These are phyloP conservation scores for Neosilurus hyrtlii DNA, from an alignment of 2,797 vertebrate genomes.

Conservation along the genomic window DNA sequence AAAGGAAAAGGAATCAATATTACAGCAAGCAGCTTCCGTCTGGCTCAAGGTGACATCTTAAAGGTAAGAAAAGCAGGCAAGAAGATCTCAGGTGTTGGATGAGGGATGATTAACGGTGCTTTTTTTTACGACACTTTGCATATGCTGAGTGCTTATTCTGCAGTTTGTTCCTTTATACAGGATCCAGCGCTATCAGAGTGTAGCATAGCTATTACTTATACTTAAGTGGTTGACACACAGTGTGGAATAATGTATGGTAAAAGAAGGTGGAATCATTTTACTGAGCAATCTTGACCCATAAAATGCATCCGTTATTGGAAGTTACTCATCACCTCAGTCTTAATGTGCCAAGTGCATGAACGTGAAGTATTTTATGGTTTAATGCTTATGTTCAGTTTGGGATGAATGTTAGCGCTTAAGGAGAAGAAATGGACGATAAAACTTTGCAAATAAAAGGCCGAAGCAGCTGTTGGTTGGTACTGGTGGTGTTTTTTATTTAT, in stretches of 20 bases:
- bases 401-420: background rate
- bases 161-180: background rate
- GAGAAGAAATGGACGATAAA: background rate
- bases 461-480: background rate
- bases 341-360: background rate
- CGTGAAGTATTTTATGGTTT: background rate
- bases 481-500: background rate
- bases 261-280: background rate
- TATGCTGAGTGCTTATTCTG: constrained; percentile 1
- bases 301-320: background rate
- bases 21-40: constrained; percentile 87
- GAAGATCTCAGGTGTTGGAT: background rate
- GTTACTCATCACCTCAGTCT: constrained; percentile 1
- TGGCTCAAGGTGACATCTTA: constrained; percentile 90
- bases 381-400: background rate
- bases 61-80: constrained; percentile 77
- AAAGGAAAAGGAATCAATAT: constrained; percentile 95
- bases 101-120: background rate
- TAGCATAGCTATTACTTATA: background rate
- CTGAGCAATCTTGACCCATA: background rate
- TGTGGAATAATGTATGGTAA: constrained; percentile 9
- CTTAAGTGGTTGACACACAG: background rate
- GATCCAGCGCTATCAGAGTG: background rate
- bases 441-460: background rate
- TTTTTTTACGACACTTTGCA: background rate